Percentiles rank a stretch among this genome's conserved stretches.
phyloP scores from a whole-genome alignment of 2,888 invertebrate genomes.

The Coecobrya sp. region DNA sequence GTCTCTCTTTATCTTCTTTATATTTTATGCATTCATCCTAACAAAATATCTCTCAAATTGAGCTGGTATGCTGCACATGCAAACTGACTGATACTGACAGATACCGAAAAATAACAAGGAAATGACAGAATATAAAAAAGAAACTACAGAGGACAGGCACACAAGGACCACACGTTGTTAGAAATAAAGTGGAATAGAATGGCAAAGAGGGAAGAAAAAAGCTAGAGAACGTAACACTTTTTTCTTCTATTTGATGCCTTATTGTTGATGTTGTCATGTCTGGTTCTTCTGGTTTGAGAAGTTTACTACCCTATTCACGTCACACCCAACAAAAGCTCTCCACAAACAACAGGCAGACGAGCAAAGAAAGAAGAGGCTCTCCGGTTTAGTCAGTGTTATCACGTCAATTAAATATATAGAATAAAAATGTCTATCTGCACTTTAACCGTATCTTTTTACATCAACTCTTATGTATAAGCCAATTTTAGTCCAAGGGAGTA shows the following conservation, averaged over 20 bases:
- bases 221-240: neutral
- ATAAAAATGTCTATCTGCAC: neutral
- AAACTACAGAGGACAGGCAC: neutral
- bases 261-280: conserved; percentile 23
- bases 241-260: neutral
- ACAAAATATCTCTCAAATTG: conserved; percentile 14
- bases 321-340: neutral
- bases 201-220: neutral
- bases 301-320: neutral
- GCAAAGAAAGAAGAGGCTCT: neutral
- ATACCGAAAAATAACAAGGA: neutral
- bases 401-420: neutral
- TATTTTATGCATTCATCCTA: conserved; percentile 28
- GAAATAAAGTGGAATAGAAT: neutral
- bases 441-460: neutral
- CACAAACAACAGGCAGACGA: neutral
- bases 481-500: too few species aligned
- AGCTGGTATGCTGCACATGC: neutral
- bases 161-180: neutral
- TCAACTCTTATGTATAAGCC: too few species aligned
- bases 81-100: neutral
- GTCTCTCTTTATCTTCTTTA: neutral
- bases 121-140: neutral
- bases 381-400: neutral
- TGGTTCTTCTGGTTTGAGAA: neutral